phyloP scores from a whole-genome alignment of 30 jellyfish, hydroid and myxozoan genomes.

The Aurelia sp. region DNA sequence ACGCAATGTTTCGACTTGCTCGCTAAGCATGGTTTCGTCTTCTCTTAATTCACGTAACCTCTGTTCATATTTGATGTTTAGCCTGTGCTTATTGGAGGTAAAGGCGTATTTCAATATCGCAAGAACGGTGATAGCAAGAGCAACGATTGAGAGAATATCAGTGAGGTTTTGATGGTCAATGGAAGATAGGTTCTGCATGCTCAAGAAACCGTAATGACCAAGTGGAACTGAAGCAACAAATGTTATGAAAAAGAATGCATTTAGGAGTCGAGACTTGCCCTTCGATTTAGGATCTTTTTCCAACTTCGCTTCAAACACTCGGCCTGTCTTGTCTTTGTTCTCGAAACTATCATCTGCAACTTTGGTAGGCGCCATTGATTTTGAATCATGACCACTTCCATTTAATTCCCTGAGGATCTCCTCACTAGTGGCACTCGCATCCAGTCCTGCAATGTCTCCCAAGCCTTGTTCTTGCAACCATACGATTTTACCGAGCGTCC shows the following conservation, averaged over 20 bases:
- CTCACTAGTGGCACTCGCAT: slow-evolving; percentile 6
- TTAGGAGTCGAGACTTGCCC: too few relatives aligned
- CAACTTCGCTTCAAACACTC: neutral
- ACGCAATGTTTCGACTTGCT: slow-evolving; percentile 49
- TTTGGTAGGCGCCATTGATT: neutral
- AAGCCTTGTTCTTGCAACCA: slow-evolving; percentile 52
- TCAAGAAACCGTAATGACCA: neutral
- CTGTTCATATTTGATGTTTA: neutral
- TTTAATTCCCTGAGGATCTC: neutral
- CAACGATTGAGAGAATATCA: neutral
- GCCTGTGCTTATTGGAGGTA: neutral
- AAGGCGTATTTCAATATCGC: neutral
- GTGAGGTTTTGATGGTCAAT: neutral
- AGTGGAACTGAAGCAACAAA: neutral
- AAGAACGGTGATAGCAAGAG: neutral
- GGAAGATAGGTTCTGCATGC: neutral
- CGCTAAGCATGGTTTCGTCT: slow-evolving; percentile 42
- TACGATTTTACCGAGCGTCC: slow-evolving; percentile 7
- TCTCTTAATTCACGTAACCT: slow-evolving; percentile 18
- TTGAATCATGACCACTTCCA: neutral
- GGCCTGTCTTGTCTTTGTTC: neutral
- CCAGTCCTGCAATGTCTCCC: slow-evolving; percentile 3
- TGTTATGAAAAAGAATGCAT: neutral
- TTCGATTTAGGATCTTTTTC: neutral
- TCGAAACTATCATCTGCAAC: neutral